phyloP scores from a whole-genome alignment of 2,113 vertebrate species.

The Hymenochirus boettgeri region DNA sequence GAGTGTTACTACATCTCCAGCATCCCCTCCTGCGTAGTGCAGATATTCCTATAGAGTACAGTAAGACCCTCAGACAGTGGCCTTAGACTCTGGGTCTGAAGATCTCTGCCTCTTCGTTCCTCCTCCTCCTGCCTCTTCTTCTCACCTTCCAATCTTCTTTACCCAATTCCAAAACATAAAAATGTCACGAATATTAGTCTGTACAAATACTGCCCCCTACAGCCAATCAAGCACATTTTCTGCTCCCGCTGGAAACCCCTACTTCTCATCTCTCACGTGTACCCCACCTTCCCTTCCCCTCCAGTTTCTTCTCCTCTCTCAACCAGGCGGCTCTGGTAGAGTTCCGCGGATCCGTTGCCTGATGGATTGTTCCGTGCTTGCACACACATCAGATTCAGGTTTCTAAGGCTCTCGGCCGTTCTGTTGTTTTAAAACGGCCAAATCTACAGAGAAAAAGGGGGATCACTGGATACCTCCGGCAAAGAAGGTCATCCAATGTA shows the following conservation, averaged over 20 bases:
- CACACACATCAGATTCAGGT: conserved; percentile 32
- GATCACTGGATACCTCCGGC: too few species aligned
- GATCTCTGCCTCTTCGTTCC: neutral
- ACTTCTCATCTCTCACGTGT: neutral
- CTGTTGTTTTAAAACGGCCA: neutral
- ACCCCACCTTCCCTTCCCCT: neutral
- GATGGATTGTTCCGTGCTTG: conserved; percentile 40
- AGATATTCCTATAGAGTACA: conserved; percentile 40
- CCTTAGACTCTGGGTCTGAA: neutral
- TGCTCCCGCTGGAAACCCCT: neutral
- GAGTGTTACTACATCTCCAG: conserved; percentile 22
- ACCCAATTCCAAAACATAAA: neutral
- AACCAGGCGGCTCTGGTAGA: conserved; percentile 34
- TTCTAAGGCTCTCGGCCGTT: conserved; percentile 9
- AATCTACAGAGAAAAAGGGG: conserved; percentile 5
- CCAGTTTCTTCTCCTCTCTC: neutral
- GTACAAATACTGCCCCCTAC: neutral
- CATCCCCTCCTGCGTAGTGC: conserved; percentile 28
- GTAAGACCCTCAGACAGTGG: conserved; percentile 31
- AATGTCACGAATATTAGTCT: neutral
- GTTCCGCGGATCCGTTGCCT: conserved; percentile 36
- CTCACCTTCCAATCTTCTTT: neutral
- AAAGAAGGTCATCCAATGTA: neutral
- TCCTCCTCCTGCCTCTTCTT: conserved; percentile 8
- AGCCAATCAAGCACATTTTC: neutral